Conservation (phyloP, 2,888 invertebrate species). For the Mythimna loreyi region DNA sequence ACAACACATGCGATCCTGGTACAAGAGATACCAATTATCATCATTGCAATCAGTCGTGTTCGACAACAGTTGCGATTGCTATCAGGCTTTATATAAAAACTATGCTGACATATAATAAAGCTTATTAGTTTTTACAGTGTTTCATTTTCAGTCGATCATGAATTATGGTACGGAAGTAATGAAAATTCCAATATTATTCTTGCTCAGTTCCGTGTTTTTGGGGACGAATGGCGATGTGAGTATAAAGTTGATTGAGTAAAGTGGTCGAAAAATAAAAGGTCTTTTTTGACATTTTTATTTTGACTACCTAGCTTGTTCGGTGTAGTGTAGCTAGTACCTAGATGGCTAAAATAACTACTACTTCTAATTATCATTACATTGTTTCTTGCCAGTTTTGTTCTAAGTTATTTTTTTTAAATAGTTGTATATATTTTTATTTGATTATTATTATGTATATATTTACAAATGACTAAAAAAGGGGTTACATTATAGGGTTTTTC, state of each 20-base stretch:
- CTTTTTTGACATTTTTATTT: too few species aligned
- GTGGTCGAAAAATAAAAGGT: too few species aligned
- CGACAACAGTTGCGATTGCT: slow-evolving; percentile 67
- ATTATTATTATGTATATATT: too few species aligned
- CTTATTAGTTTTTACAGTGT: slow-evolving; percentile 39
- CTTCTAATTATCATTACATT: too few species aligned
- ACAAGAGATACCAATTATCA: slow-evolving; percentile 47
- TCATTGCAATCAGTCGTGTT: slow-evolving; percentile 55
- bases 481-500: too few species aligned
- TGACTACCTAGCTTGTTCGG: too few species aligned
- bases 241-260: slow-evolving; percentile 7
- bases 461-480: too few species aligned
- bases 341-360: too few species aligned
- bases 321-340: too few species aligned
- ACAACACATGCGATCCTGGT: slow-evolving; percentile 59
- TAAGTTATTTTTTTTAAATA: too few species aligned
- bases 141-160: slow-evolving; percentile 44
- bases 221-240: slow-evolving; percentile 50
- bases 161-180: slow-evolving; percentile 42
- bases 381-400: too few species aligned
- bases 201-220: slow-evolving; percentile 41
- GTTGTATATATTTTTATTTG: too few species aligned
- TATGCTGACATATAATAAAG: slow-evolving; percentile 28
- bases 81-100: slow-evolving; percentile 73
- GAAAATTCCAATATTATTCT: slow-evolving; percentile 41